Conservation (phyloP, 2,888 invertebrate species). For the Callyntrura sp. region DNA sequence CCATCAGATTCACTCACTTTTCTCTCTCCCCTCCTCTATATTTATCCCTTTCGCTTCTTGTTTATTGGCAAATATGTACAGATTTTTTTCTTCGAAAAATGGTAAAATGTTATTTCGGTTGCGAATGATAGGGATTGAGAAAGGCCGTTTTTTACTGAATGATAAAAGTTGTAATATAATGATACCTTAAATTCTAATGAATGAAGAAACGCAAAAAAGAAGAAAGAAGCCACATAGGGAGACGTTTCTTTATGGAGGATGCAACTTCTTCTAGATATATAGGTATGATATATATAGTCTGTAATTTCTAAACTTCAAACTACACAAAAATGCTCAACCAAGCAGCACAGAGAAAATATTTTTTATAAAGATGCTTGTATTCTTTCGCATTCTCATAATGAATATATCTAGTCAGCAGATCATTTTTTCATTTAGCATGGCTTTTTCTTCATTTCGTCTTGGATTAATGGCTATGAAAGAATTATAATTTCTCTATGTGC, state of each 20-base stretch:
- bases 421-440: neutral
- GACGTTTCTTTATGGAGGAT: neutral
- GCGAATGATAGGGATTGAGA: too few species aligned
- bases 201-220: neutral
- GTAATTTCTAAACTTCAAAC: neutral
- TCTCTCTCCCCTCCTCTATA: neutral
- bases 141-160: neutral
- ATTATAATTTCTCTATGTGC: too few species aligned
- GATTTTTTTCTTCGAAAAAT: too few species aligned
- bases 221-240: neutral
- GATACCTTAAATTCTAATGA: neutral
- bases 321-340: slow-evolving; percentile 24
- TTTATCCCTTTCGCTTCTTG: slow-evolving; percentile 24
- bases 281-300: neutral
- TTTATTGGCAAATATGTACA: too few species aligned
- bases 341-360: slow-evolving; percentile 34
- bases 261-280: neutral
- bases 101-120: too few species aligned
- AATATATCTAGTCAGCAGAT: neutral
- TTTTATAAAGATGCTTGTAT: slow-evolving; percentile 9
- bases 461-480: slow-evolving; percentile 44
- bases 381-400: neutral
- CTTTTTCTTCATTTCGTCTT: slow-evolving; percentile 22
- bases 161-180: neutral
- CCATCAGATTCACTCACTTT: slow-evolving; percentile 51